phyloP scores from a whole-genome alignment of 2,888 invertebrate genomes.

The Ctenicera cuprea region DNA sequence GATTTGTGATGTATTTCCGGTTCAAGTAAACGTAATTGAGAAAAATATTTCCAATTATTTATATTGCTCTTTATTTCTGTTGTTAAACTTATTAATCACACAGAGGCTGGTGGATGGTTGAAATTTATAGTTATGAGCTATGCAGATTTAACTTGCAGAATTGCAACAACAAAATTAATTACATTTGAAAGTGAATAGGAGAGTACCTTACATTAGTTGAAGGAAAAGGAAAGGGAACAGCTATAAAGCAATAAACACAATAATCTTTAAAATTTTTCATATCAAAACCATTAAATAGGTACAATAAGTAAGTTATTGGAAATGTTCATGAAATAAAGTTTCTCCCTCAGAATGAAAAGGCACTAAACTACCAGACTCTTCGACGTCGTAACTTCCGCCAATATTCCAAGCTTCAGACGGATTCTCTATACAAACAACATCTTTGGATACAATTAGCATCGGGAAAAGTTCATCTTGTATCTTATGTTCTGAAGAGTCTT shows the following conservation, averaged over 20 bases:
- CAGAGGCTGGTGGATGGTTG: not conserved
- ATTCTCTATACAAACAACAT: conserved; percentile 64
- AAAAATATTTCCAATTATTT: conserved; percentile 43
- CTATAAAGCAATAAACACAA: not conserved
- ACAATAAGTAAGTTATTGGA: conserved; percentile 48
- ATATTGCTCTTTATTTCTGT: conserved; percentile 29
- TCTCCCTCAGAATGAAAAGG: conserved; percentile 59
- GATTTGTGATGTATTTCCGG: conserved; percentile 52
- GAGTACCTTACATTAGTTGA: too few relatives aligned
- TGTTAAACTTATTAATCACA: conserved; percentile 15
- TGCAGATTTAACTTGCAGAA: not conserved
- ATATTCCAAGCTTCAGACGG: conserved; percentile 68
- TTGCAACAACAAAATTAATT: too few relatives aligned
- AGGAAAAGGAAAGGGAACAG: too few relatives aligned
- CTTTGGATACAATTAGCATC: conserved; percentile 67
- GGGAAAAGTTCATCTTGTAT: conserved; percentile 67
- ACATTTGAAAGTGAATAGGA: too few relatives aligned
- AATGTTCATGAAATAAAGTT: conserved; percentile 57
- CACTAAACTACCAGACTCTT: conserved; percentile 69
- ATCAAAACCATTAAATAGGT: not conserved
- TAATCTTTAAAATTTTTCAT: not conserved
- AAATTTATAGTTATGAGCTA: not conserved
- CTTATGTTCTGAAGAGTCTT: conserved; percentile 60
- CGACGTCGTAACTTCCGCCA: conserved; percentile 70
- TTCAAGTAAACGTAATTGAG: conserved; percentile 43